Evolutionary conservation across 2,888 invertebrate species (phyloP), one percentile per base, ranked within the genome.

Genomic region (Rhimphoctona megacephalus): DNA sequence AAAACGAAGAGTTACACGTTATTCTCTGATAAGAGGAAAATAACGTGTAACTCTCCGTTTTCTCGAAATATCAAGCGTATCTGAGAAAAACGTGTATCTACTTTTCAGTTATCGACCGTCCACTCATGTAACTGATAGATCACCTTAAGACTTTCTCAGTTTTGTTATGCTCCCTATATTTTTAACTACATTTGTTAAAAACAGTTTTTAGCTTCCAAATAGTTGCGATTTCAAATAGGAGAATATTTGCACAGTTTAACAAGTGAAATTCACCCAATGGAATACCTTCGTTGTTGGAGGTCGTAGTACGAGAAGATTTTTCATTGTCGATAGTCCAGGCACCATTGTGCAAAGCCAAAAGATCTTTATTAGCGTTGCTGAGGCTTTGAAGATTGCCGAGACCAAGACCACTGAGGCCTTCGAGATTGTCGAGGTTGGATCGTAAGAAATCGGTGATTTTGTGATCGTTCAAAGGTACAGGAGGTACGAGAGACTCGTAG

Each of bases 401-500:
- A 30, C 92, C 92, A 61, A 93, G 90, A 52, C 92, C 93, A 4
- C 95, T 95, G 4, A 96, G 94, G 0, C 96, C 96, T 93, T 97
- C 97, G 85, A 97, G 94, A 92, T 96, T 97, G 91, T 97, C 97
- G 87, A 97, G 93, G 94, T 97, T 97, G 11, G 96, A 96, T 91
- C 97, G 96, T 92, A 92, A 94, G 92, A 97, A 97, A 92, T 97
- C 97, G 22, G 96, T 96, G 46, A 97, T 95, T 92, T 97, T 97
- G 89, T 96, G 96, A 92, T 97, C 97, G 90, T 91, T 90, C 49
- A 93, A 91, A 30, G 93, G 91, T 82, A 93, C 91, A 82, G 90
- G 91, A 39, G 93, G 89, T 87, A 93, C 90, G 64, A 92, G 85
- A 76, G 93, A 92, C 95, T 95, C 92, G 94, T 95, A 89, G 81